Evolutionary conservation across 2,888 invertebrate species (phyloP).

Genomic region (Plebejus melissa): DNA sequence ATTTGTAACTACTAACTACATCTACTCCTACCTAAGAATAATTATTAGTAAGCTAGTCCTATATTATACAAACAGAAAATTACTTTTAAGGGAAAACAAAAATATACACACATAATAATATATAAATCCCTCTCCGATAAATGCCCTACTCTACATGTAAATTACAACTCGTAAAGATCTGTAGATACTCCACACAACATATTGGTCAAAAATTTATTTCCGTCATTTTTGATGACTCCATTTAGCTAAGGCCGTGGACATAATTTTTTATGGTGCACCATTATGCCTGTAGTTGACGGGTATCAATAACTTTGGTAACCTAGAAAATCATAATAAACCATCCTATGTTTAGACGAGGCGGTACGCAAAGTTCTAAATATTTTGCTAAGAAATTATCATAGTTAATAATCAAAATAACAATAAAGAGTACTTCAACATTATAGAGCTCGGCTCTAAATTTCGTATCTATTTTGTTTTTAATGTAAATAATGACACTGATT

Average conservation of each 20-base stretch:
- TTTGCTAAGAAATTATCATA: too few relatives aligned
- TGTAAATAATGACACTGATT: too few relatives aligned
- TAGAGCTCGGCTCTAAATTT: too few relatives aligned
- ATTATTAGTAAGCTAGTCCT: neutral
- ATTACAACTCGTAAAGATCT: constrained; percentile 15
- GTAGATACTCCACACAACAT: constrained; percentile 5
- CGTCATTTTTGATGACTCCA: constrained; percentile 8
- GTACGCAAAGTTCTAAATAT: too few relatives aligned
- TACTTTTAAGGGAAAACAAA: neutral
- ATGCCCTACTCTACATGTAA: neutral
- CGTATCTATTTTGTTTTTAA: too few relatives aligned
- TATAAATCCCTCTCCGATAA: neutral
- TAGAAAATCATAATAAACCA: neutral
- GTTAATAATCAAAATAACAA: too few relatives aligned
- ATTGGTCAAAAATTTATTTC: constrained; percentile 8
- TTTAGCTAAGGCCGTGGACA: neutral
- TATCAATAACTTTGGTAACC: neutral
- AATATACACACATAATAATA: neutral
- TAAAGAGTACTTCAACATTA: too few relatives aligned
- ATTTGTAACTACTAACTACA: too few relatives aligned
- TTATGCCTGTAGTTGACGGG: neutral
- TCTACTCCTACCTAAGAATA: too few relatives aligned
- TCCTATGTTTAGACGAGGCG: too few relatives aligned
- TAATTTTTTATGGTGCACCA: neutral
- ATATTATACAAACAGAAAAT: neutral